These are phyloP conservation scores for Eira barbara DNA, from an alignment of 2,113 vertebrate species.

Conservation along the genomic window DNA sequence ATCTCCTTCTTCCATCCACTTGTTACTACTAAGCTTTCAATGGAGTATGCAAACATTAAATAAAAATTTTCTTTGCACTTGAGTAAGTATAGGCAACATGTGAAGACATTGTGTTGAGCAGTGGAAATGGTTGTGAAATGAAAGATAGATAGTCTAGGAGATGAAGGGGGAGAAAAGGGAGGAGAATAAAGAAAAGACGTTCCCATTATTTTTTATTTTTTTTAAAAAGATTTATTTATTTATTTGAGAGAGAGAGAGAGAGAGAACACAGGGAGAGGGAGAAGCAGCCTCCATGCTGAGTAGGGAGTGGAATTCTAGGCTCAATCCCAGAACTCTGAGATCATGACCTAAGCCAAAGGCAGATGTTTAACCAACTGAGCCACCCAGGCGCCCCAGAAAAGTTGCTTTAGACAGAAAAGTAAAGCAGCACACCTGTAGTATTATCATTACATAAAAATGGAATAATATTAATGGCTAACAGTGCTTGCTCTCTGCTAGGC, in stretches of 20 bases:
- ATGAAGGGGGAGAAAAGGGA: not conserved
- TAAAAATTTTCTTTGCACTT: constrained; percentile 4
- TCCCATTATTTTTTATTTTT: not conserved
- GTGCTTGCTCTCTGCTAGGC: not conserved
- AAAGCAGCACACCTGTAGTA: not conserved
- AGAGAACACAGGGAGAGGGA: not conserved
- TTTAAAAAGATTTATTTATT: not conserved
- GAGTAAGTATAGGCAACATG: not conserved
- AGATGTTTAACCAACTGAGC: not conserved
- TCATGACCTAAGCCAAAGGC: not conserved
- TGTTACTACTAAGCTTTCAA: not conserved
- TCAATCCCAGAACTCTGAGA: not conserved
- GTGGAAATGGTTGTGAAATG: not conserved
- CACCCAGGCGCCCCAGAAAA: not conserved
- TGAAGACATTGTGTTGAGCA: not conserved
- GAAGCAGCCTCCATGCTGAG: not conserved
- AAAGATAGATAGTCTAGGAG: not conserved
- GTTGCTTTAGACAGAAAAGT: not conserved
- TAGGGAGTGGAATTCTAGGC: not conserved
- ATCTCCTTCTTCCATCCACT: not conserved
- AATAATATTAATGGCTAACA: not conserved
- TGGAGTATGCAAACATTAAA: not conserved
- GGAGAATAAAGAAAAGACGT: not conserved
- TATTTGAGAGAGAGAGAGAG: not conserved
- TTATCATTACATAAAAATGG: not conserved